Conservation (phyloP, 2,797 vertebrate species). For the Halcyon leucocephala region DNA sequence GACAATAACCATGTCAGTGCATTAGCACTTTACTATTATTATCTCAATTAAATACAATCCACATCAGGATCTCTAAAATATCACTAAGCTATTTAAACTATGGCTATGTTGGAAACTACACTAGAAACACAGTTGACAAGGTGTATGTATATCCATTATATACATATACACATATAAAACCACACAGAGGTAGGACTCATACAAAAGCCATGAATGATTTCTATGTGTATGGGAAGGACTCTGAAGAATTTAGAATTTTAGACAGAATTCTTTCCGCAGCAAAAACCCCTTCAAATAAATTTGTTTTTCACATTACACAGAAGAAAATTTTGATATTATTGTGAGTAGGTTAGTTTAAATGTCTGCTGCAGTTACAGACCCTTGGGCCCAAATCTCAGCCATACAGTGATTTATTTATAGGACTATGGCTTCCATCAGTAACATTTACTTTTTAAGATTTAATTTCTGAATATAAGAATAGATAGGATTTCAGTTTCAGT, state of each 20-base stretch:
- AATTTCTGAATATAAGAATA: conserved; percentile 44
- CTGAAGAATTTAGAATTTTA: not conserved
- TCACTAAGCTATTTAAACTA: not conserved
- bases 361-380: not conserved
- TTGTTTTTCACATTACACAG: not conserved
- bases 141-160: not conserved
- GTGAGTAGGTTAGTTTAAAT: conserved; percentile 1
- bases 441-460: not conserved
- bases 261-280: not conserved
- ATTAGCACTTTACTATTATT: not conserved
- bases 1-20: not conserved
- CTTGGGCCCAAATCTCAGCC: not conserved
- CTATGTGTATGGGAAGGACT: not conserved
- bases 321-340: not conserved
- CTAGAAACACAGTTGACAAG: not conserved
- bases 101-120: not conserved
- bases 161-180: not conserved
- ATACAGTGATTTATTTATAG: not conserved
- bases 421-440: not conserved
- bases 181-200: not conserved
- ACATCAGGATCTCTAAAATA: conserved; percentile 29
- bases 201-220: not conserved
- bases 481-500: conserved; percentile 63
- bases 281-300: not conserved
- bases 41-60: conserved; percentile 2